Base-by-base conservation (phyloP, 2,797 vertebrate genomes). In the Cirrhinus molitorella region DNA sequence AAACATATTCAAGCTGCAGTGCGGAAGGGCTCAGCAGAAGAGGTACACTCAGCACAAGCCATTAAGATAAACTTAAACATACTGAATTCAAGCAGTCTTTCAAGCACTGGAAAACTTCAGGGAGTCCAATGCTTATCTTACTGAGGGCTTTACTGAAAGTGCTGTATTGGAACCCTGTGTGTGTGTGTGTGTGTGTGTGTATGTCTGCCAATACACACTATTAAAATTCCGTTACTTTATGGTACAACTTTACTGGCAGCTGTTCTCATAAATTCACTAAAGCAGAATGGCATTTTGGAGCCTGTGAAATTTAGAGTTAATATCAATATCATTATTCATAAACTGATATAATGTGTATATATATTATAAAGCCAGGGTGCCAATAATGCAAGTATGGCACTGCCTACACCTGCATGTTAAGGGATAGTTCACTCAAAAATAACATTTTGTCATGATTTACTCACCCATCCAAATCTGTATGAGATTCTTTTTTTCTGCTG, bases 1-100 rank as follows among this genome's bases (percentile, higher is more conserved):
- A 83, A 78, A 78, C 74, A 70, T 70, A 71, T 78, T 83, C 55
- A 37, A 68, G 28, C 63, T 55, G 81, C 55, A 47, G 28, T 61
- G 67, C 43, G 43, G 40, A 72, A 83, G 28, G 25, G 31, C 49
- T 55, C 49, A 51, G 47, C n/a, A 76, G 49, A 53, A 21, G 65
- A 51, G n/a, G 10, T 13, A 61, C 67, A 78, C 43, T 70, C 65
- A 25, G 37, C 74, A 25, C 43, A 51, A 34, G 25, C 28, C 68
- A 81, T 49, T 63, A 25, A 63, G 21, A 43, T 19, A 37, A 73
- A 81, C 79, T 28, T 61, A 61, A 57, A 23, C 4, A 4, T 23
- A 57, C 23, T 16, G 57, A 61, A 28, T 23, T 28, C 57, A 28
- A 61, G 57, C 23, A 61, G 57, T 45, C 53, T 25, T 55, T 65